Evolutionary conservation across 2,888 invertebrate genomes (phyloP), one percentile per base, ranked within the genome.

Genomic region (Cyrtodaria siliqua): DNA sequence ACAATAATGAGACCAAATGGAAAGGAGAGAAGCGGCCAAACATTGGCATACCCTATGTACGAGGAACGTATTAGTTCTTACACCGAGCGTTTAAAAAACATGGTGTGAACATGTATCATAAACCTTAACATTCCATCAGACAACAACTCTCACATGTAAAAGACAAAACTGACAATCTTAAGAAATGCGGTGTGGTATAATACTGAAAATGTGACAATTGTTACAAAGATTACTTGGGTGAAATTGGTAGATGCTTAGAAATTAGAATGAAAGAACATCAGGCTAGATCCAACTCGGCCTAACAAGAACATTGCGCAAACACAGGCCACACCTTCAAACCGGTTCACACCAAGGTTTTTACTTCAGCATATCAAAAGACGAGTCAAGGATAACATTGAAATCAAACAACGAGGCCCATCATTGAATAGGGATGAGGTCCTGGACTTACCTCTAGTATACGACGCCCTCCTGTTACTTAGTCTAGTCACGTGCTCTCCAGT

Each of bases 21-120:
- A 33, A 33, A 33, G 12, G n/a, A n/a, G n/a, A n/a, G n/a, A n/a
- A n/a, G n/a, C n/a, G n/a, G n/a, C n/a, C 33, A 4, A 47, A 47
- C 20, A 47, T 47, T 3, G n/a, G 47, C 3, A 16, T 47, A 16
- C 16, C 47, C 6, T 16, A 18, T 6, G n/a, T 47, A 9, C 47
- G 47, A 3, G 20, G 47, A 47, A 47, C 47, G 6, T 47, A 4
- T 18, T 4, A 47, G 16, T 9, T 16, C 47, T 47, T 47, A 33
- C 33, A 33, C 12, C 4, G 6, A 33, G 33, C 12, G 4, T 47
- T 20, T 16, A 47, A 47, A 16, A 47, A 18, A 47, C 47, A 16
- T 47, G 47, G 47, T 16, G 47, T 47, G 6, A 47, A 47, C 16
- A 47, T 47, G 47, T 47, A 47, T 16, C 47, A 47, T 47, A 4